Conservation (phyloP, 2,113 vertebrate species). For the Hydrolagus affinis region DNA sequence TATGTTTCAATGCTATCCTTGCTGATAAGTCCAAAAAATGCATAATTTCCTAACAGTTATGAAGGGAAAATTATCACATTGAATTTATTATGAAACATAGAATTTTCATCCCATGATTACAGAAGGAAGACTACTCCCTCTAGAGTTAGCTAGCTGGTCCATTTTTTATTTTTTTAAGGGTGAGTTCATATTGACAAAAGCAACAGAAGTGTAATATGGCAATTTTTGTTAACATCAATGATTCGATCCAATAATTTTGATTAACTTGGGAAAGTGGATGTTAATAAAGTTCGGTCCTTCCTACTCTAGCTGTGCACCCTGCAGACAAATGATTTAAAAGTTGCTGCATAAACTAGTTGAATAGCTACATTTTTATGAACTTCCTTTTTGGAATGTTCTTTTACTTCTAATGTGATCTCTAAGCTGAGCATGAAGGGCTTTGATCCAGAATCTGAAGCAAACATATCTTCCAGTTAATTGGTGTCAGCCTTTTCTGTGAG, state of each 20-base stretch:
- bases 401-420: constrained; percentile 44
- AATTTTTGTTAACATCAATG: too few relatives aligned
- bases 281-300: background rate
- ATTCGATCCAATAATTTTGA: background rate
- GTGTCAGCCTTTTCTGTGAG: constrained; percentile 40
- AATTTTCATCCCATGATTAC: background rate
- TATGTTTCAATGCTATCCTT: too few relatives aligned
- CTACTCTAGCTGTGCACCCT: constrained; percentile 32
- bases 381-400: constrained; percentile 45
- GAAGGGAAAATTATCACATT: too few relatives aligned
- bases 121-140: background rate
- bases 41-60: too few relatives aligned
- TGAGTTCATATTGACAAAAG: too few relatives aligned
- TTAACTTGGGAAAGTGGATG: background rate
- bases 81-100: background rate
- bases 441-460: constrained; percentile 43
- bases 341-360: constrained; percentile 40
- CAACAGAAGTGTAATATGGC: too few relatives aligned
- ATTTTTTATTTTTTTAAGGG: background rate
- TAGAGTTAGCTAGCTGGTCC: background rate
- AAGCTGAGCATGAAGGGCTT: constrained; percentile 46
- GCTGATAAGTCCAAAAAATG: too few relatives aligned
- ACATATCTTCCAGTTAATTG: constrained; percentile 44
- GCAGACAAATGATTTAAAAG: constrained; percentile 38
- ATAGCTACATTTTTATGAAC: constrained; percentile 34